A percentile compares a stretch with the other conserved stretches of the same genome.
Evolutionary conservation across 2,113 vertebrate genomes (phyloP).

Genomic region (Scortum barcoo): DNA sequence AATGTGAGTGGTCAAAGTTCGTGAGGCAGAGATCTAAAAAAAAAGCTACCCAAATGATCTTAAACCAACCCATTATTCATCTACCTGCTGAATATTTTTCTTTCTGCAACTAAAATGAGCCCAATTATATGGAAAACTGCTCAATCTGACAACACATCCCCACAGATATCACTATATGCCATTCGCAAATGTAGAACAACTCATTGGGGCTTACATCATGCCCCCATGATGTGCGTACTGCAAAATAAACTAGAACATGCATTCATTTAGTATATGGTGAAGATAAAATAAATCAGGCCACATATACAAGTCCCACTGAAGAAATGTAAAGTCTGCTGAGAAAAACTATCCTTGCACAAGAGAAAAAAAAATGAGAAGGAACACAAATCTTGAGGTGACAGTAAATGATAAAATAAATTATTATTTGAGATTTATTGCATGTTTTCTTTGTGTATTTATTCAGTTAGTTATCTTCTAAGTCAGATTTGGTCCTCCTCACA

Average conservation of each 20-base stretch:
- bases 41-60: neutral
- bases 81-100: neutral
- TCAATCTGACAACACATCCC: conserved; percentile 4
- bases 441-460: neutral
- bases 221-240: neutral
- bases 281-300: conserved; percentile 17
- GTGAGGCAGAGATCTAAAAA: neutral
- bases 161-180: neutral
- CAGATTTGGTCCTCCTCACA: neutral
- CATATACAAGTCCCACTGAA: neutral
- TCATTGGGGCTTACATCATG: conserved; percentile 1
- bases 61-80: neutral
- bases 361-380: neutral
- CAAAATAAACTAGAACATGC: conserved; percentile 24
- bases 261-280: conserved; percentile 10
- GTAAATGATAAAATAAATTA: conserved; percentile 8
- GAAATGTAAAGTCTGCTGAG: neutral
- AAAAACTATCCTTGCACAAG: neutral
- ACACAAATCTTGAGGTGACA: conserved; percentile 11
- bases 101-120: neutral
- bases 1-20: conserved; percentile 84
- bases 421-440: neutral
- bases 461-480: neutral
- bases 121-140: neutral
- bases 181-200: conserved; percentile 20